Base-by-base conservation (phyloP, 2,797 vertebrate genomes). In the Spatula clypeata region DNA sequence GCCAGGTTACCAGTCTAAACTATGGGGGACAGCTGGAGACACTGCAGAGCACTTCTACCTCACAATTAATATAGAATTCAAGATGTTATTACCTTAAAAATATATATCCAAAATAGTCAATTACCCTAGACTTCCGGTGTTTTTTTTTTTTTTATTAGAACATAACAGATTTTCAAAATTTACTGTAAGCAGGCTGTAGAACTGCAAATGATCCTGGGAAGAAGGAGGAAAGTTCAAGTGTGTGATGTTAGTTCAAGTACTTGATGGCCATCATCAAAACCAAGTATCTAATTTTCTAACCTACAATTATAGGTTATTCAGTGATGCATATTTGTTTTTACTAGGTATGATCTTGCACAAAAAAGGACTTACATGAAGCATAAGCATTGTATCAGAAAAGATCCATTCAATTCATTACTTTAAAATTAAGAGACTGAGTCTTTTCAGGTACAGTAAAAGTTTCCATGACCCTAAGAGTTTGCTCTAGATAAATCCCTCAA, bases 251-350 rank as follows among this genome's bases (percentile, higher is more conserved):
- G 51, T 57, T 95, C 49, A 84, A 72, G 40, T 75, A 67, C 44
- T 84, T 79, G 49, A 65, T 64, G 62, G n/a, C 4, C 31, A 12
- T 79, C 13, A 73, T 73, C 51, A 88, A 88, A 88, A 38, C 24
- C 73, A 55, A 80, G 40, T 81, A 69, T 88, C 53, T 81, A 21
- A 88, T 88, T 81, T 89, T 73, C 57, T 70, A 90, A 67, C 34
- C 31, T 81, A 57, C 57, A 89, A 84, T 81, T 79, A 75, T 47
- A 17, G 47, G 61, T 8, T 81, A 24, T 66, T 81, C 79, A 62
- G n/a, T 82, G 42, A 66, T 53, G 38, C 13, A 23, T 20, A 4
- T 76, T 54, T 77, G 49, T 9, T 66, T 93, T 65, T 90, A 49
- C 79, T 86, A 71, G 54, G 29, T 88, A 29, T 67, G 47, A 70